Conservation (phyloP, 1,140 invertebrate genomes). For the Chionoecetes opilio region DNA sequence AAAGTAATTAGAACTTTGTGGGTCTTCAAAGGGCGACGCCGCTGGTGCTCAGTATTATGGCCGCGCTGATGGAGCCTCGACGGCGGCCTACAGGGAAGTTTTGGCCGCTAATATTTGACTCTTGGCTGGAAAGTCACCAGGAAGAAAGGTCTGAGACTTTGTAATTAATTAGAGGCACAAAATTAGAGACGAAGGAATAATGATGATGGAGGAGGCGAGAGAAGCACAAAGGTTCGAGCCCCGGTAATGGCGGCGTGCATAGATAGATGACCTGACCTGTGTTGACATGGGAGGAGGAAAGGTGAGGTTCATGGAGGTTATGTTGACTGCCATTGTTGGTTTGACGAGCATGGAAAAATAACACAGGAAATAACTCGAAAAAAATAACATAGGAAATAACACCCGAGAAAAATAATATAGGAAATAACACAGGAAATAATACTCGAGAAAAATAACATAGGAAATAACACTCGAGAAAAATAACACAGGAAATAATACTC, state of each 20-base stretch:
- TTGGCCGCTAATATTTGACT: background rate
- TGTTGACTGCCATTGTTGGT: background rate
- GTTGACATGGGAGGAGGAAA: background rate
- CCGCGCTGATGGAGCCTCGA: background rate
- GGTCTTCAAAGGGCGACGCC: slow-evolving; percentile 45
- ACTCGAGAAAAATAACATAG: no score
- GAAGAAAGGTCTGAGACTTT: background rate
- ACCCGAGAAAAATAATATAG: no score
- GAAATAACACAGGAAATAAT: no score
- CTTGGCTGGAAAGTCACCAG: background rate
- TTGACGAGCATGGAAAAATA: background rate
- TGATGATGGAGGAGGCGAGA: slow-evolving; percentile 25
- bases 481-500: no score
- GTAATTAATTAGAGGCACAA: background rate
- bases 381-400: no score
- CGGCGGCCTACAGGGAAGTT: background rate
- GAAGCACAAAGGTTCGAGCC: background rate
- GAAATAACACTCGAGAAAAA: no score
- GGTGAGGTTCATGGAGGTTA: background rate
- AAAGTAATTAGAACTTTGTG: slow-evolving; percentile 67
- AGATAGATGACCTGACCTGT: no score
- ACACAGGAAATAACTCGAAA: no score
- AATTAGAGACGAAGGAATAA: background rate
- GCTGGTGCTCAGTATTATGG: background rate
- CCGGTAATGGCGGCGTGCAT: background rate